Conservation (phyloP, 1,140 invertebrate genomes). For the Drosophila punjabiensis region DNA sequence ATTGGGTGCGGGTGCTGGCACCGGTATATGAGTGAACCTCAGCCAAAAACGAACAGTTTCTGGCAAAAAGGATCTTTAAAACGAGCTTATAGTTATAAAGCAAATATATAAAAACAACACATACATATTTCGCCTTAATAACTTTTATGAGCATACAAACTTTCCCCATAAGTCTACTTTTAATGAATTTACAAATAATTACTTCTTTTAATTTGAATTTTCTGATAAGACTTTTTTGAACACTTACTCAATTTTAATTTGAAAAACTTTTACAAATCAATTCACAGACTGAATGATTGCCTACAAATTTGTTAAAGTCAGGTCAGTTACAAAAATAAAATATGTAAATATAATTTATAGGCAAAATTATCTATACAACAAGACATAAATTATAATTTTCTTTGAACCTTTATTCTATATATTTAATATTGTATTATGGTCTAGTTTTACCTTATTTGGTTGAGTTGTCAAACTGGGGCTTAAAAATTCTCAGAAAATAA, state of each 20-base stretch:
- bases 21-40: conserved; percentile 2
- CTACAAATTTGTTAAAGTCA: background rate
- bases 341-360: background rate
- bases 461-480: background rate
- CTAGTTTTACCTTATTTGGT: background rate
- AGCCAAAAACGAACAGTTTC: no score
- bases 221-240: no score
- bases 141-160: background rate
- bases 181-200: background rate
- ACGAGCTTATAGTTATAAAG: no score
- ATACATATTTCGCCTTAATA: background rate
- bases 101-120: no score
- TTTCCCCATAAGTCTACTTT: background rate
- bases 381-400: background rate
- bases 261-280: background rate
- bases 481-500: background rate
- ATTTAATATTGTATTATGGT: background rate
- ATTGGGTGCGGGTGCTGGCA: conserved; percentile 15
- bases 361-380: no score
- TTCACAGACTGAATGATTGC: background rate
- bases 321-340: background rate
- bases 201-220: background rate
- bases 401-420: background rate
- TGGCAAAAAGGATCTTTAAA: background rate
- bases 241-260: background rate